Base-by-base conservation (phyloP, 37 sponge, comb jelly and placozoan genomes). In the Lycopodina hypogea region DNA sequence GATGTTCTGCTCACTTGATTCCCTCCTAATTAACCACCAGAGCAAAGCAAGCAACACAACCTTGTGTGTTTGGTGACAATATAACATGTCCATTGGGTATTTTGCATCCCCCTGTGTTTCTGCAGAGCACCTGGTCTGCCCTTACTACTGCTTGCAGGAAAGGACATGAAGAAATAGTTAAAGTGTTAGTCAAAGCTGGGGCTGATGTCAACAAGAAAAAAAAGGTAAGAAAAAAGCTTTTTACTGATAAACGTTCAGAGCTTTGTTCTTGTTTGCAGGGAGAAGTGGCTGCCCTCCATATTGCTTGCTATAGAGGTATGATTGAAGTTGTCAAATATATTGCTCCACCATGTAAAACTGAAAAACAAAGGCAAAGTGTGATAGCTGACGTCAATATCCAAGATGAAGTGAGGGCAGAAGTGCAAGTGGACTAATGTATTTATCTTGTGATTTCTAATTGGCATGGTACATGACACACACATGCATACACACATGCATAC, bases 71-170 rank as follows among this genome's bases (percentile, higher is more conserved):
- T 58, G 23, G 3, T 58, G 59, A 14, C 9, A 58, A 26, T 21
- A 19, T 24, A 3, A 58, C 26, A 58, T 21, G 4, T 14, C 26
- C 14, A 14, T n/a, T n/a, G n/a, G n/a, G 9, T 45, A 9, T 45
- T 4, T 9, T 45, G 9, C 48, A 45, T 45, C 9, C 9, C 48
- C 9, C 48, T 9, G n/a, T 45, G 48, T 45, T 9, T 12, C 48
- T 45, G 48, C 48, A 56, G 56, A 30, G 57, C 35, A 38, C 14
- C 42, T 76, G 76, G 76, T 35, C 76, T 60, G 42, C 76, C 1
- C 19, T 76, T n/a, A 76, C 34, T 1, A 33, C 34, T 3, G 76
- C 76, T 1, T 35, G 61, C 34, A 38, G 61, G 37, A 58, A 76
- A 17, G 76, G 76, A 38, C 1, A 60, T 42, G 14, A 18, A 42